Base-by-base conservation (phyloP, 1,140 invertebrate genomes). In the Brachionus plicatilis region DNA sequence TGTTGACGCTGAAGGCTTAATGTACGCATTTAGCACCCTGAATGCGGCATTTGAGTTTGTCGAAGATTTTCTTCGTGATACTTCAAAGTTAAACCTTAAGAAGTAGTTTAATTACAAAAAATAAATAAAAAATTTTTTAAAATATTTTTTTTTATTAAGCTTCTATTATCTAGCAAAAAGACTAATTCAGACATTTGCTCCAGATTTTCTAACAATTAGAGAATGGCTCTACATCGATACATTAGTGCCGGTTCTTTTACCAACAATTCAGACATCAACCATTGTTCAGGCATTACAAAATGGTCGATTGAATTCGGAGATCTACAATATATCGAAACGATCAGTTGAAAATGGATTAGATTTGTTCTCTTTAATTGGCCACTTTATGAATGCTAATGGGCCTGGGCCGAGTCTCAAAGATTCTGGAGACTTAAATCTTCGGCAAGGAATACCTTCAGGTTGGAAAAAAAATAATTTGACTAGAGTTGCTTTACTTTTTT, bases 1-100 rank as follows among this genome's bases (percentile, higher is more conserved):
- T 27, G 65, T 41, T 7, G 79, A 82, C 45, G 53, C 79, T n/a
- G 53, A 82, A 37, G 24, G 41, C 6, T 29, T 82, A 17, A 20
- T 82, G 43, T 43, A 65, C n/a, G 79, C 37, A 20, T 82, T 82
- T 20, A 82, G 65, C 20, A 82, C 79, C n/a, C 17, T 82, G 3
- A 82, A 82, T 37, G 65, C 79, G 9, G 53, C 17, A 14, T 37
- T 82, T 47, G 24, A 20, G n/a, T 82, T 82, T 82, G 37, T 82
- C 7, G 65, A 68, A 20, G 41, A 82, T 41, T 45, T 65, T 65
- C 41, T 82, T 7, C 20, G 24, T 7, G 79, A 82, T 14, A 60
- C 79, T 24, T 43, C 79, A 9, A 82, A 82, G 65, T 17, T 82
- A 20, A 82, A 82, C 45, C 37, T 82, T 11, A 68, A 60, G 24